Percentiles rank a stretch among this genome's conserved stretches.
These are phyloP conservation scores for Philopedon plagiatum DNA, from an alignment of 2,888 invertebrate species.

Conservation along the genomic window DNA sequence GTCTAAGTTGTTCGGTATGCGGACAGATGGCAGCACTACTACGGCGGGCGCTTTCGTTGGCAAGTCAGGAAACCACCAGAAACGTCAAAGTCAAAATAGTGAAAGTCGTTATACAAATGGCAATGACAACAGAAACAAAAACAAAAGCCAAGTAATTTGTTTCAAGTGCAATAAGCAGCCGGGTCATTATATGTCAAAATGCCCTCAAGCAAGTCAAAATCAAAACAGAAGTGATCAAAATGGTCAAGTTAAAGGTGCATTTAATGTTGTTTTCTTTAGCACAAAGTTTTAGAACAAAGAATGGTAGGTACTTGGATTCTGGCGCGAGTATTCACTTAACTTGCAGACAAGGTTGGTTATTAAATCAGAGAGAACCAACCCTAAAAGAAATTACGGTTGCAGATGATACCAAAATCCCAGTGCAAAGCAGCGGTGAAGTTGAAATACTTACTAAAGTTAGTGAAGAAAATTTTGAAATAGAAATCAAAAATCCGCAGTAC, in stretches of 20 bases:
- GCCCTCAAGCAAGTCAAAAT: slow-evolving; percentile 32
- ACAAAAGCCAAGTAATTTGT: slow-evolving; percentile 39
- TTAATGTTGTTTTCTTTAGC: slow-evolving; percentile 56
- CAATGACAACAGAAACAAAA: slow-evolving; percentile 30
- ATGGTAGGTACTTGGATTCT: slow-evolving; percentile 59
- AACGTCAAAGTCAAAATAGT: slow-evolving; percentile 42
- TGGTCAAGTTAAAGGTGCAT: slow-evolving; percentile 32
- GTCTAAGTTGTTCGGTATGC: slow-evolving; percentile 56
- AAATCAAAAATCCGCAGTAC: slow-evolving; percentile 47
- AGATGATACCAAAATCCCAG: slow-evolving; percentile 50
- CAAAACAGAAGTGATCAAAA: not conserved
- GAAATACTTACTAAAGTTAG: slow-evolving; percentile 47
- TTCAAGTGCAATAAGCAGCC: slow-evolving; percentile 43
- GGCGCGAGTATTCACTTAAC: slow-evolving; percentile 58
- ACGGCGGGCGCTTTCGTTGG: too few relatives aligned
- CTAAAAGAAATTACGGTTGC: slow-evolving; percentile 40
- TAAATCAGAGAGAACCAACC: not conserved
- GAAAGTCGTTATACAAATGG: not conserved
- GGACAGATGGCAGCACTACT: not conserved
- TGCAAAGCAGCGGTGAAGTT: slow-evolving; percentile 52
- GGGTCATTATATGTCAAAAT: slow-evolving; percentile 48
- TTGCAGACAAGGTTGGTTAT: slow-evolving; percentile 49
- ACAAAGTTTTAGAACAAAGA: slow-evolving; percentile 44
- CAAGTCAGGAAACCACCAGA: slow-evolving; percentile 6
- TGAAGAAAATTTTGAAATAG: slow-evolving; percentile 34